Conservation (phyloP, 2,113 vertebrate species). For the Myodes glareolus region DNA sequence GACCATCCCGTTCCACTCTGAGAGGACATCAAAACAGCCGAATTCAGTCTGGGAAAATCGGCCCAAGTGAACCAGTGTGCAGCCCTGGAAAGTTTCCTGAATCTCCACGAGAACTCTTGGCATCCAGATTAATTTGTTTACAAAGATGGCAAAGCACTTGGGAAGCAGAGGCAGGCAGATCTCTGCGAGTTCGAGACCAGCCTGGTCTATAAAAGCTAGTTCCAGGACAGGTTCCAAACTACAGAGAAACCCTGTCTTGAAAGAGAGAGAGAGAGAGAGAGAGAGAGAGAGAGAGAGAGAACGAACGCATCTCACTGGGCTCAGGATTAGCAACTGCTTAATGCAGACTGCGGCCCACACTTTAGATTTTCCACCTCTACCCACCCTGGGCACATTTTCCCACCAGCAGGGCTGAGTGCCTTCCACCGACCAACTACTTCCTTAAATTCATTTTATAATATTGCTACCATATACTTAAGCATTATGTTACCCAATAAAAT, state of each 20-base stretch:
- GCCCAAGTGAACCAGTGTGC: neutral
- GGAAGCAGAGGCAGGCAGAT: too few species aligned
- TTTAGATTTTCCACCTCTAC: neutral
- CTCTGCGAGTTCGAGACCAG: too few species aligned
- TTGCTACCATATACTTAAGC: neutral
- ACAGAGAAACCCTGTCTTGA: too few species aligned
- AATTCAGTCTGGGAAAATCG: neutral
- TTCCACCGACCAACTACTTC: neutral
- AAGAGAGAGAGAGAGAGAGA: too few species aligned
- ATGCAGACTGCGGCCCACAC: neutral
- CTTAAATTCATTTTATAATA: neutral
- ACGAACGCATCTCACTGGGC: neutral
- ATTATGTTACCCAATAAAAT: neutral
- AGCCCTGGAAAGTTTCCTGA: neutral
- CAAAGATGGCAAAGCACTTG: neutral
- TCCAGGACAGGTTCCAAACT: too few species aligned
- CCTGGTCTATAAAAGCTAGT: too few species aligned
- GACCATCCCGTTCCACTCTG: neutral
- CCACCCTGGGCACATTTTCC: too few species aligned
- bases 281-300: too few species aligned
- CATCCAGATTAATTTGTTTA: slow-evolving; percentile 24
- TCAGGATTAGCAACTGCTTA: neutral
- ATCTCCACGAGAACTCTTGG: neutral
- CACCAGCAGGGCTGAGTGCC: neutral
- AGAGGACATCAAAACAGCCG: neutral